These are phyloP conservation scores for Hirundo rustica DNA, from an alignment of 2,797 vertebrate genomes.

Conservation along the genomic window DNA sequence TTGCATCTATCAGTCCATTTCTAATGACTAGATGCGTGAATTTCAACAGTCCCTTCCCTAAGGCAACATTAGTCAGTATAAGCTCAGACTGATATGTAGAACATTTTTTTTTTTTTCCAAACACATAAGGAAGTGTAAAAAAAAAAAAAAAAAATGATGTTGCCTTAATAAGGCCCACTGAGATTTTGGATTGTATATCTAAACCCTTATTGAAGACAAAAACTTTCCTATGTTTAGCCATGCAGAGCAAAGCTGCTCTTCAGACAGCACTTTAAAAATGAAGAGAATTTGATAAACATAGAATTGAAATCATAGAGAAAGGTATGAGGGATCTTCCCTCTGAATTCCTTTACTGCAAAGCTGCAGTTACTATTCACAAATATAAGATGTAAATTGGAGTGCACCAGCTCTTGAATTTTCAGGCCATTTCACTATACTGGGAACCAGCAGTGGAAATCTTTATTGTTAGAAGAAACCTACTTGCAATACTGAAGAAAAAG, in stretches of 20 bases:
- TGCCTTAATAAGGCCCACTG: slow-evolving; percentile 77
- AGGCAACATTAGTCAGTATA: slow-evolving; percentile 71
- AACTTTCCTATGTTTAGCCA: slow-evolving; percentile 67
- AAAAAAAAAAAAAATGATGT: slow-evolving; percentile 75
- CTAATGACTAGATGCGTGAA: slow-evolving; percentile 60
- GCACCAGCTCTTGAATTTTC: slow-evolving; percentile 39
- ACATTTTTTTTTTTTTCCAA: slow-evolving; percentile 21
- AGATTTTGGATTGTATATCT: slow-evolving; percentile 77
- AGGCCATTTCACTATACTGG: background rate
- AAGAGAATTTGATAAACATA: slow-evolving; percentile 14
- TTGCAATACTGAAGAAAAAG: background rate
- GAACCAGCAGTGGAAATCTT: background rate
- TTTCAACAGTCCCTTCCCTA: slow-evolving; percentile 74
- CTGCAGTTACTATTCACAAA: background rate
- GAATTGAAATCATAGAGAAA: slow-evolving; percentile 22
- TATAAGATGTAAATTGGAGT: background rate
- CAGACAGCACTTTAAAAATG: slow-evolving; percentile 31
- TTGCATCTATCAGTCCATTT: slow-evolving; percentile 68
- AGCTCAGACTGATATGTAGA: slow-evolving; percentile 70
- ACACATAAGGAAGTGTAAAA: slow-evolving; percentile 74
- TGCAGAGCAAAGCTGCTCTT: slow-evolving; percentile 62
- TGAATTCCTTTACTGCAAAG: background rate
- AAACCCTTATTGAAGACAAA: slow-evolving; percentile 74
- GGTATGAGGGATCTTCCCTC: background rate
- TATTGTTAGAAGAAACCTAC: background rate